Conservation (phyloP, 1,140 invertebrate genomes). For the Neotoxoptera formosana region DNA sequence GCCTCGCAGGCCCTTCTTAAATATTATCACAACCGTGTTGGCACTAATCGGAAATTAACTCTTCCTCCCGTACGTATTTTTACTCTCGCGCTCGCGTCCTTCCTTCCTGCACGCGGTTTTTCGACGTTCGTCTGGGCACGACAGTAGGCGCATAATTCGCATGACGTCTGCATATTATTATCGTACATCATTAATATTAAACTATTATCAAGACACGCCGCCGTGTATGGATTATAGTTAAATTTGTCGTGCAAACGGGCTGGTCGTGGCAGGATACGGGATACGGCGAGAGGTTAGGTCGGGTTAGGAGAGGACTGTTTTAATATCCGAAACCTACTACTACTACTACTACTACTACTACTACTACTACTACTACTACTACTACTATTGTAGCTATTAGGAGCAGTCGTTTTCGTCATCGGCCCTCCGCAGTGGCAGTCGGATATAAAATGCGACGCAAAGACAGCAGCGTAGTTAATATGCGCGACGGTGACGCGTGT, state of each 20-base stretch:
- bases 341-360: too few relatives aligned
- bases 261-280: background rate
- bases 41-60: conserved; percentile 25
- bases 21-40: background rate
- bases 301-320: background rate
- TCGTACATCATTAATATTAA: background rate
- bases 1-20: background rate
- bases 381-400: background rate
- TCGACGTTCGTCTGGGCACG: background rate
- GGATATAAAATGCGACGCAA: background rate
- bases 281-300: background rate
- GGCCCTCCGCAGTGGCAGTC: background rate
- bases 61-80: background rate
- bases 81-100: background rate
- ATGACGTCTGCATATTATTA: background rate
- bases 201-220: background rate
- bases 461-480: background rate
- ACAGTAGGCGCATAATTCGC: background rate
- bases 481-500: background rate
- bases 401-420: background rate
- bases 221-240: background rate
- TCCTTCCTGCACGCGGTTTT: background rate
- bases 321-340: conserved; percentile 38
- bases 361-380: too few relatives aligned
- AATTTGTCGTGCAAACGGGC: background rate